Base-by-base conservation (phyloP, 2,888 invertebrate genomes). In the Acronicta leporina region DNA sequence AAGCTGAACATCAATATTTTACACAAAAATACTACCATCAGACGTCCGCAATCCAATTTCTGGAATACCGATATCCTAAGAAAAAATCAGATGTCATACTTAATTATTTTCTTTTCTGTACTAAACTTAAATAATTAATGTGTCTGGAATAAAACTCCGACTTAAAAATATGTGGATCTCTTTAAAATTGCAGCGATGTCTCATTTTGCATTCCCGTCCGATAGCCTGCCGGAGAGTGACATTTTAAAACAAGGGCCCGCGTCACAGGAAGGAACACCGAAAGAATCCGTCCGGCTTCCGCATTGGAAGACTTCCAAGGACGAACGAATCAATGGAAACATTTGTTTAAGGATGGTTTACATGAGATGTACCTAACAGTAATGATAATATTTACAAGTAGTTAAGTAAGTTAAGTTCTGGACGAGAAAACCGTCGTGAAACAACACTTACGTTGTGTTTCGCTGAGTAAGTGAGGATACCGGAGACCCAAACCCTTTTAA, bases 271-370 rank as follows among this genome's bases (percentile, higher is more conserved):
- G 88, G 87, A 87, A 87, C 83, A 79, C 69, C 79, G 61, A 75
- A 81, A 80, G 79, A 82, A 76, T 75, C 80, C 79, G 73, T 69
- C 79, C 81, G 66, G 70, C 78, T 83, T 84, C 83, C 85, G 73
- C 46, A 52, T 87, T 88, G 88, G 87, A 87, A 82, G 55, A 44
- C 68, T 70, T 87, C 88, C 88, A 88, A 84, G 60, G 55, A 63
- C 47, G 49, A 77, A 63, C 77, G 83, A 86, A 84, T 87, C 84
- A 84, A 82, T 85, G 78, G 72, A 74, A 71, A 63, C 66, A 73
- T 76, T 75, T 75, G 52, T 48, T 57, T 63, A 77, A 52, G 20
- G 50, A 66, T 13, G 14, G 14, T 20, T 47, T 46, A 70, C 42
- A 69, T n/a, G 13, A 5, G 33, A n/a, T 7, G 11, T 13, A n/a